A percentile compares a stretch with the other conserved stretches of the same genome.
Conservation (phyloP, 2,113 vertebrate species). For the Micronycteris hirsuta region DNA sequence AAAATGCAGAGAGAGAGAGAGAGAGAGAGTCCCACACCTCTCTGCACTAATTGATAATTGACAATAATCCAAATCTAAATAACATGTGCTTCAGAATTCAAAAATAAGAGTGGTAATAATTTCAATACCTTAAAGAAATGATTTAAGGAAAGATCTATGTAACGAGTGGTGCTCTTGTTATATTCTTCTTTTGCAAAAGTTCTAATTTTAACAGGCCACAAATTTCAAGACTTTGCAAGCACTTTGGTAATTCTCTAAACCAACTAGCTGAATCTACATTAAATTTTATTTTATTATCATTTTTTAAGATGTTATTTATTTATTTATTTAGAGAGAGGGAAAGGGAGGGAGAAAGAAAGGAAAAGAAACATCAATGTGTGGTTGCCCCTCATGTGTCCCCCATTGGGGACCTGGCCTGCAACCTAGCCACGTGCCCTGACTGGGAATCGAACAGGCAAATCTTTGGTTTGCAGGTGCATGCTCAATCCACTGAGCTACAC, state of each 20-base stretch:
- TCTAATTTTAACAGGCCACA: constrained; percentile 5
- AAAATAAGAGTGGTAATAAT: constrained; percentile 34
- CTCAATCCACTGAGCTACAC: no score
- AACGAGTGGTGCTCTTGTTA: not conserved
- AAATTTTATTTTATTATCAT: not conserved
- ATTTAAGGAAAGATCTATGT: not conserved
- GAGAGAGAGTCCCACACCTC: constrained; percentile 24
- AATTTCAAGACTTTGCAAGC: not conserved
- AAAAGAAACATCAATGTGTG: no score
- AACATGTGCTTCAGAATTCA: constrained; percentile 43
- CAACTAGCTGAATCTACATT: not conserved
- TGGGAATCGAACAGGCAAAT: no score
- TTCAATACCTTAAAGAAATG: constrained; percentile 20
- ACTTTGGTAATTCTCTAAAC: constrained; percentile 13
- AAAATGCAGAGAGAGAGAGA: constrained; percentile 19
- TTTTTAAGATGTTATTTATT: no score
- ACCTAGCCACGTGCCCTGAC: no score
- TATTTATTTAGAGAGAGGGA: no score
- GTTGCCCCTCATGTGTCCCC: no score
- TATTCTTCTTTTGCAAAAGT: not conserved
- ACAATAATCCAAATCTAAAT: constrained; percentile 66
- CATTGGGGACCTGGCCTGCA: no score
- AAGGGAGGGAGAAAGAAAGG: no score
- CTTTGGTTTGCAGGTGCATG: no score
- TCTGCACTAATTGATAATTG: constrained; percentile 65